These are phyloP conservation scores for Carterocephalus palaemon DNA, from an alignment of 2,888 invertebrate genomes.

Conservation along the genomic window DNA sequence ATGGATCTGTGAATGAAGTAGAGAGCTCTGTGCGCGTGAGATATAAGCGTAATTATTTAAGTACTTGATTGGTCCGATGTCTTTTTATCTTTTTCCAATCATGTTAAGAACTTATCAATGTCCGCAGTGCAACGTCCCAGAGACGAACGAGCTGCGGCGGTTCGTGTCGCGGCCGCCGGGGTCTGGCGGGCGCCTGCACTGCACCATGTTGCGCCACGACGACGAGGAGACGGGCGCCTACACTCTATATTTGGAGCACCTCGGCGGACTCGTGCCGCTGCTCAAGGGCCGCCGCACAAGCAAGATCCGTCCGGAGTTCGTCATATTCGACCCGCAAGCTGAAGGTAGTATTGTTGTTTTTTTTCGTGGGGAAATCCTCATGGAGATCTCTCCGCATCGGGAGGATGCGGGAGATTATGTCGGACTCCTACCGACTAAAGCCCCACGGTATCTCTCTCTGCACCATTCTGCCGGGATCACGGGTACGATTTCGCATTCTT, in stretches of 20 bases:
- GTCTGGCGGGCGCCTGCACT: conserved; percentile 92
- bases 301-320: conserved; percentile 98
- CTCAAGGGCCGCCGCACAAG: conserved; percentile 97
- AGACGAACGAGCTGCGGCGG: conserved; percentile 89
- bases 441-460: no score
- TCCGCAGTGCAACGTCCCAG: conserved; percentile 95
- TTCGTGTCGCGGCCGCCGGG: conserved; percentile 95
- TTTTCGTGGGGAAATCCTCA: no score
- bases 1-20: no score
- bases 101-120: neutral
- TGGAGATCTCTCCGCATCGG: no score
- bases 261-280: conserved; percentile 97
- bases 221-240: conserved; percentile 90
- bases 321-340: conserved; percentile 95
- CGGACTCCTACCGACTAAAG: no score
- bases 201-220: conserved; percentile 97
- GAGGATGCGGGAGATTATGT: no score
- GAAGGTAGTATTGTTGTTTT: conserved; percentile 77
- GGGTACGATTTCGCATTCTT: no score
- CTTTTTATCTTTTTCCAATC: no score
- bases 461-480: no score
- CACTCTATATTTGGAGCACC: conserved; percentile 94
- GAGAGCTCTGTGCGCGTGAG: no score
- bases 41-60: no score
- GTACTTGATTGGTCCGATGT: no score